Base-by-base conservation (phyloP, 2,797 vertebrate species). In the Tokudaia muenninki region DNA sequence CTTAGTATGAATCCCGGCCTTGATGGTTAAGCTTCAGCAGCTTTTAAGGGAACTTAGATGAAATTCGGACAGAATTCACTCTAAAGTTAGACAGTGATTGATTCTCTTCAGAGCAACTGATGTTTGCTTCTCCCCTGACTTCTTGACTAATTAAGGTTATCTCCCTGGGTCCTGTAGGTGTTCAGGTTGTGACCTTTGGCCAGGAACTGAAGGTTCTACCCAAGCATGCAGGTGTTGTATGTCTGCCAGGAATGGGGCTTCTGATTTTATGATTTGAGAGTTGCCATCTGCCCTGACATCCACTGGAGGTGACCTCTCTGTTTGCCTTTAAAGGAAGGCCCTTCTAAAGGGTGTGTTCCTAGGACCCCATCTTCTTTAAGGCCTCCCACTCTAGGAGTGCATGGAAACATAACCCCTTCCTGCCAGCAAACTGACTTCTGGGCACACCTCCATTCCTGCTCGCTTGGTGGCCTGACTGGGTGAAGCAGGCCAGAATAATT, bases 401-500 rank as follows among this genome's bases (percentile, higher is more conserved):
- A 17, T 94, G 95, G 97, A 97, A 98, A 63, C 91, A 41, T 0
- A 67, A 19, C 29, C 0, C 5, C 0, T 41, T 34, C 59, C 19
- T 22, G 63, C 83, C n/a, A 70, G 87, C 37, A 2, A 17, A 3
- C 59, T 95, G n/a, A 63, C 94, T 92, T 90, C 94, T 52, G 94
- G 65, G 94, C 95, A 74, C 57, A 91, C 94, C 97, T 97, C 67
- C 96, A 10, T 5, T 96, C 94, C 59, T 4, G 93, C 61, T 52
- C 77, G 90, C 50, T 95, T 95, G 92, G 91, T 86, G 94, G 94
- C 83, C 75, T 79, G 3, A 0, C 55, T 0, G 94, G 94, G 97
- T 84, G 74, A 61, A 96, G 95, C 92, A 83, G 78, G 0, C 17
- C 77, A 95, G 97, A 94, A 97, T 96, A 96, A 79, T 94, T 92